Evolutionary conservation across 2,888 invertebrate genomes (phyloP).

Genomic region (Hoplodrina blanda): DNA sequence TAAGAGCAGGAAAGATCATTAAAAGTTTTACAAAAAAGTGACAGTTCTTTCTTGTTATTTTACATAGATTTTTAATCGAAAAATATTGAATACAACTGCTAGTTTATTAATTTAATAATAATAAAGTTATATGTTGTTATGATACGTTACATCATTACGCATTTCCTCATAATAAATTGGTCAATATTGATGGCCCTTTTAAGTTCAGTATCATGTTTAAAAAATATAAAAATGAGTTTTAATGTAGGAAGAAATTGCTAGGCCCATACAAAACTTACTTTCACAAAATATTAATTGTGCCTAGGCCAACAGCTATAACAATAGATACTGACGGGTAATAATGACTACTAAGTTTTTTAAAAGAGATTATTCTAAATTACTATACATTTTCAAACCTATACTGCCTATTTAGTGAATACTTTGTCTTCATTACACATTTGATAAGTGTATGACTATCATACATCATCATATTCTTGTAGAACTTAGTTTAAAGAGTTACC

Average conservation of each 20-base stretch:
- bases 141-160: background rate
- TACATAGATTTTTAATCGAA: constrained; percentile 19
- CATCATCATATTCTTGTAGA: background rate
- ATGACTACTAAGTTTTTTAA: background rate
- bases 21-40: constrained; percentile 47
- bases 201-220: background rate
- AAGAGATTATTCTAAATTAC: background rate
- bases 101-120: background rate
- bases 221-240: background rate
- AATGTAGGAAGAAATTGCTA: too few species aligned
- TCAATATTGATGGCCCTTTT: background rate
- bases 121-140: background rate
- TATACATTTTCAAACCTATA: background rate
- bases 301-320: background rate
- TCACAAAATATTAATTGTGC: background rate
- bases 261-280: background rate
- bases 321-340: background rate
- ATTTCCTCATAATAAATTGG: background rate
- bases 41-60: constrained; percentile 4
- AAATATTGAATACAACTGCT: constrained; percentile 32
- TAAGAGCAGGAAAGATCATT: constrained; percentile 27
- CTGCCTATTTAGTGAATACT: constrained; percentile 6
- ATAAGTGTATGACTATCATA: background rate
- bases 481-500: constrained; percentile 5
- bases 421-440: background rate